These are phyloP conservation scores for Cairina moschata DNA, from an alignment of 2,113 vertebrate genomes.

Conservation along the genomic window DNA sequence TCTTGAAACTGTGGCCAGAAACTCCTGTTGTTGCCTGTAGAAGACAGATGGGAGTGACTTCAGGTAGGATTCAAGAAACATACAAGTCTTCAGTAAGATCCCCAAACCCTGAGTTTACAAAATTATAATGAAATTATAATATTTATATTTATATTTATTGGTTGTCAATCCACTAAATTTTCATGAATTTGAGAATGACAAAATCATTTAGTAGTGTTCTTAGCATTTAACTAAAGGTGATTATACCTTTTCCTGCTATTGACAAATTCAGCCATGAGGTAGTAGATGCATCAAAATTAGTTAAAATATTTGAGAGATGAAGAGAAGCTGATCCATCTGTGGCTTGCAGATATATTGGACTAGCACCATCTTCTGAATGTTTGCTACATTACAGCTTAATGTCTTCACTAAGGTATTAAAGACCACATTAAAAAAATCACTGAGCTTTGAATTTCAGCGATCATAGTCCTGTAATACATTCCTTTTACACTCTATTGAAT, in stretches of 20 bases:
- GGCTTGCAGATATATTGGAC: constrained; percentile 24
- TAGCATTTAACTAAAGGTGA: not conserved
- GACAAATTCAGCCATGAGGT: not conserved
- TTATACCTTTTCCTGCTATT: not conserved
- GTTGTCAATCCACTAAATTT: not conserved
- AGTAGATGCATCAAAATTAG: not conserved
- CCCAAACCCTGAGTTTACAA: not conserved
- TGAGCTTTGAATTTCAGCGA: not conserved
- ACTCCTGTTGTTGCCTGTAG: not conserved
- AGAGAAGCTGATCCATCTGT: constrained; percentile 1
- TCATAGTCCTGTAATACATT: not conserved
- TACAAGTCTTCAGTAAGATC: not conserved
- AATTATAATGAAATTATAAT: not conserved
- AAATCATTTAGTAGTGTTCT: not conserved
- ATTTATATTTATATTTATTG: constrained; percentile 10
- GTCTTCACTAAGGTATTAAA: not conserved
- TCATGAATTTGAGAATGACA: not conserved
- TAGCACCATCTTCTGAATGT: constrained; percentile 72
- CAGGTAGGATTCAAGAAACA: not conserved
- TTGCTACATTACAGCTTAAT: constrained; percentile 58
- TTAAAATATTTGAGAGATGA: not conserved
- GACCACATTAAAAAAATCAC: not conserved
- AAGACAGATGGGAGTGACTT: not conserved
- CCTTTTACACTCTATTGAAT: not conserved
- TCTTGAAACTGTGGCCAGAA: not conserved